phyloP scores from a whole-genome alignment of 2,797 vertebrate genomes.

The Odontamblyopus lacepedii region DNA sequence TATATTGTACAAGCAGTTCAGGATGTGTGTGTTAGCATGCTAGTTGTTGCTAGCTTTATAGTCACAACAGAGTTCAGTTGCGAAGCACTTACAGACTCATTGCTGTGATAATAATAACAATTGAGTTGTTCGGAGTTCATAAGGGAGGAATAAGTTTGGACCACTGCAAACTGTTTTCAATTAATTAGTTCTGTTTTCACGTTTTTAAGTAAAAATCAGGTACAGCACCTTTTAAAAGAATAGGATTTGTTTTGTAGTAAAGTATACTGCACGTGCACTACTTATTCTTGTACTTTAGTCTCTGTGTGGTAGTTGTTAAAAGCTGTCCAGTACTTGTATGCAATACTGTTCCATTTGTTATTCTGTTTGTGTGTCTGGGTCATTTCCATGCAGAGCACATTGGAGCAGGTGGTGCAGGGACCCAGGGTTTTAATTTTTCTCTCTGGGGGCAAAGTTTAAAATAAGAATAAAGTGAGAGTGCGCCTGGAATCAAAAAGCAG shows the following conservation, averaged over 20 bases:
- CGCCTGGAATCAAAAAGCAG: conserved; percentile 13
- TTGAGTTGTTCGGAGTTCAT: no score
- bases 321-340: conserved; percentile 22
- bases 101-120: no score
- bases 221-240: not conserved
- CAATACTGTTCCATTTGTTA: conserved; percentile 45
- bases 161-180: no score
- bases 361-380: conserved; percentile 50
- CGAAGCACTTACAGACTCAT: no score
- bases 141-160: no score
- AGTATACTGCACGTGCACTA: no score
- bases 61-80: no score
- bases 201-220: no score
- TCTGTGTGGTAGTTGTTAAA: not conserved
- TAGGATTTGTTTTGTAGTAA: not conserved
- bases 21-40: no score
- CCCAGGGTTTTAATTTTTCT: conserved; percentile 56
- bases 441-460: conserved; percentile 37
- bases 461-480: conserved; percentile 11
- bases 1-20: no score
- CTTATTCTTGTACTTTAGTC: not conserved
- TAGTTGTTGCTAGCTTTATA: no score
- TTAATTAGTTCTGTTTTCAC: no score
- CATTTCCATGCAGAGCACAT: conserved; percentile 60
- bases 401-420: conserved; percentile 53